Evolutionary conservation across 92 coral and sea anemone species (phyloP).

Genomic region (Pocillopora grandis): DNA sequence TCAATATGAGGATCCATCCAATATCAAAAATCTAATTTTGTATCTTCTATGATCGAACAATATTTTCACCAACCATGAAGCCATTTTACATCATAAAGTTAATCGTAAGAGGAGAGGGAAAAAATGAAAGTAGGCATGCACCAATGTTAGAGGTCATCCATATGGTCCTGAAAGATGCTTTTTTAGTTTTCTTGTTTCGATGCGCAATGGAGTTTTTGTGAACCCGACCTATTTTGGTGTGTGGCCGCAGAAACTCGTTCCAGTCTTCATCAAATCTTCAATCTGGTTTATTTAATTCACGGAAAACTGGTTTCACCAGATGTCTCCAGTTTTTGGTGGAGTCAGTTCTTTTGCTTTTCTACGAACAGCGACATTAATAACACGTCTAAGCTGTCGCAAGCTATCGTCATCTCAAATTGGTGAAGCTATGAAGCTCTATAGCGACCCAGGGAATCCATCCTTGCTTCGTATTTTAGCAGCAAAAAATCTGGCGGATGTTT

Average conservation of each 20-base stretch:
- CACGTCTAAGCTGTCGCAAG: not conserved
- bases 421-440: constrained; percentile 80
- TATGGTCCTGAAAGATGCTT: not conserved
- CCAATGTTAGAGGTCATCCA: not conserved
- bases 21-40: not conserved
- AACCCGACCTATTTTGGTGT: not conserved
- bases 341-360: not conserved
- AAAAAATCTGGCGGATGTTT: constrained; percentile 71
- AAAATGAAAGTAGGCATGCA: too few species aligned
- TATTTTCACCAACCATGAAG: not conserved
- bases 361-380: not conserved
- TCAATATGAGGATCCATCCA: not conserved
- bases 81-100: not conserved
- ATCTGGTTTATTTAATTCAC: constrained; percentile 3
- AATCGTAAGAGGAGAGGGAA: not conserved
- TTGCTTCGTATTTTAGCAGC: constrained; percentile 90
- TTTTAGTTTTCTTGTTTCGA: not conserved
- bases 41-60: not conserved
- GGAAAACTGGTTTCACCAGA: constrained; percentile 45
- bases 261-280: constrained; percentile 9
- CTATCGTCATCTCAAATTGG: constrained; percentile 11
- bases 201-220: not conserved
- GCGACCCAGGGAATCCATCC: constrained; percentile 88
- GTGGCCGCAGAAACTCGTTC: constrained; percentile 3
- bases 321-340: constrained; percentile 32